Base-by-base conservation (phyloP, 2,797 vertebrate species). In the Myotis planiceps region DNA sequence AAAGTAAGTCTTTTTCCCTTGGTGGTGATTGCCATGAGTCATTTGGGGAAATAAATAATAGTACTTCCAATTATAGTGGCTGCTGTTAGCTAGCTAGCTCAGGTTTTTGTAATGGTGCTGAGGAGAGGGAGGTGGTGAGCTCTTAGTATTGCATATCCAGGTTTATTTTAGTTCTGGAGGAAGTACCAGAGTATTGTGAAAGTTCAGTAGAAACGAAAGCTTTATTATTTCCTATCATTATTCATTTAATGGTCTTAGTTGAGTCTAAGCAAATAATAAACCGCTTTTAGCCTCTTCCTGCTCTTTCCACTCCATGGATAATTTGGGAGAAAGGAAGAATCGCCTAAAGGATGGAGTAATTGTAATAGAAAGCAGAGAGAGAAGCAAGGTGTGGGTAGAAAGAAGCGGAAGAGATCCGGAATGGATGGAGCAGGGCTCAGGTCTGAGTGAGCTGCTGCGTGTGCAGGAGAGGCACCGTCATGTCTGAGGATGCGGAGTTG, bases 1-100 rank as follows among this genome's bases (percentile, higher is more conserved):
- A 88, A 76, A 29, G 72, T 63, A 37, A 79, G 32, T 94, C 58
- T 85, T 88, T 90, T 86, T 72, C 80, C 32, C 47, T 90, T 83
- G 5, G 32, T 53, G 32, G 15, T 83, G 9, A 29, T 72, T 76
- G 19, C 13, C 39, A 4, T 88, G 63, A 39, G 55, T 87, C 42
- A 27, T 68, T 87, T 86, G 80, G 71, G 53, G 18, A 92, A 82
- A 79, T 86, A 45, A 74, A 45, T 32, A 63, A 19, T 29, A 80
- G 39, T 39, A 49, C 37, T 14, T 80, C 39, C 90, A n/a, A 55
- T 32, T 55, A 5, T 34, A 27, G 72, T 84, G 6, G n/a, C 83
- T 82, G 39, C 21, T 5, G 8, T 60, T 51, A 49, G 23, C 75
- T 49, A 47, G 23, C 75, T 45, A 47, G 27, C 32, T 39, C 16